phyloP scores from a whole-genome alignment of 2,797 vertebrate species.

The Anniella stebbinsi region DNA sequence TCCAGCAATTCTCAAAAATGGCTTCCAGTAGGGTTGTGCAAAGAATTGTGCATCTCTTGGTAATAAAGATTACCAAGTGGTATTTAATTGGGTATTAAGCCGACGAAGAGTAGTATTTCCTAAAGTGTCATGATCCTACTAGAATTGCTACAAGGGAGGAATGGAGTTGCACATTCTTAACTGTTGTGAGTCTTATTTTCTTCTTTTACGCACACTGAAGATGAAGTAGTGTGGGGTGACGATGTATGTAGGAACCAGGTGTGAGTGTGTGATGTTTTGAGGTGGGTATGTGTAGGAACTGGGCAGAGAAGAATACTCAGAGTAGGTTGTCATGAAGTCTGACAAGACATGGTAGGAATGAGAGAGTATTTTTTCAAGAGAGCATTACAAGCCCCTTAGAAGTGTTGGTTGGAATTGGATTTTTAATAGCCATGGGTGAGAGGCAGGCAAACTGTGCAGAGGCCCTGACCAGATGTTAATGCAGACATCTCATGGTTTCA shows the following conservation, averaged over 20 bases:
- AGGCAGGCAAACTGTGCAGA: not conserved
- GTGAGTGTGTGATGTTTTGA: not conserved
- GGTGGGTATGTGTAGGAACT: not conserved
- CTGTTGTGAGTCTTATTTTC: not conserved
- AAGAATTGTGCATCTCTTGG: not conserved
- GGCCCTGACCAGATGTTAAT: not conserved
- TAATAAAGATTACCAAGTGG: not conserved
- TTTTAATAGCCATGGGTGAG: not conserved
- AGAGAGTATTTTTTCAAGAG: not conserved
- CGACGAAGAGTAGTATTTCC: not conserved
- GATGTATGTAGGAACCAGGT: not conserved
- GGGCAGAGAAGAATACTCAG: constrained; percentile 3
- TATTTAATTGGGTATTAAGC: not conserved
- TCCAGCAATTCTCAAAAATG: not conserved
- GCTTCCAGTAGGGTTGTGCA: not conserved
- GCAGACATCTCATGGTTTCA: not conserved
- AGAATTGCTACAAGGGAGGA: not conserved
- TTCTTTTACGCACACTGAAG: not conserved
- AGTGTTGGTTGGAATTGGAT: not conserved
- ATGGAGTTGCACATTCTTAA: not conserved
- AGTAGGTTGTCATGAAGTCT: fast-evolving
- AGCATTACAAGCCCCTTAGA: not conserved
- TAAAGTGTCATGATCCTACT: not conserved
- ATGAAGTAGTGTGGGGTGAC: not conserved
- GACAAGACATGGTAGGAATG: not conserved